Conservation (phyloP, 1,140 invertebrate genomes). For the Pristionchus pacificus region DNA sequence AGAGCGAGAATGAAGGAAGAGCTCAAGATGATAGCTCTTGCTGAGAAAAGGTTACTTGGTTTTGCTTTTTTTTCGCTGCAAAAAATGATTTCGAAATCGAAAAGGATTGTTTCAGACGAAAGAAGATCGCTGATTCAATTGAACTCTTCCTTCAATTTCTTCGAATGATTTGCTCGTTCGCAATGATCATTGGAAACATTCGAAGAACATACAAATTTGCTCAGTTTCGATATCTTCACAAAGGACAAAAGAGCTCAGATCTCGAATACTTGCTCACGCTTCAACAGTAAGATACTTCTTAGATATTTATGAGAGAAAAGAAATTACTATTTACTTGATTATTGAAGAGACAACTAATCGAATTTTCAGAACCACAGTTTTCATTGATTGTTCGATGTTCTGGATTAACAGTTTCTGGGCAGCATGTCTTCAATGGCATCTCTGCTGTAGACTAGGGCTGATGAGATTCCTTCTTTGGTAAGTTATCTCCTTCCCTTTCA, state of each 20-base stretch:
- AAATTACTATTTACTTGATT: too few species aligned
- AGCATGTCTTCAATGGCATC: constrained; percentile 35
- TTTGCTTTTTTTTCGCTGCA: too few species aligned
- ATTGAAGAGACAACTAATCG: too few species aligned
- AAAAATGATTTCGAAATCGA: too few species aligned
- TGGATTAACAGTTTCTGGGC: constrained; percentile 33
- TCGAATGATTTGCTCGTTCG: constrained; percentile 36
- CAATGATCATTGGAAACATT: constrained; percentile 33
- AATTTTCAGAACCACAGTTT: constrained; percentile 26
- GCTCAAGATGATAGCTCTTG: constrained; percentile 19
- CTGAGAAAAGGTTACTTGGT: neutral
- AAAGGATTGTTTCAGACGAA: constrained; percentile 26
- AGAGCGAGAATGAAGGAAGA: constrained; percentile 28
- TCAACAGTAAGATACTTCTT: too few species aligned
- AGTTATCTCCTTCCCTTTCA: constrained; percentile 17
- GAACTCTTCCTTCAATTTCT: constrained; percentile 35
- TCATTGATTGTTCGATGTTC: constrained; percentile 36
- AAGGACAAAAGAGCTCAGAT: constrained; percentile 16
- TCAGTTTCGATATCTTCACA: constrained; percentile 32
- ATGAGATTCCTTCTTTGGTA: constrained; percentile 26
- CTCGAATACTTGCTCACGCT: too few species aligned
- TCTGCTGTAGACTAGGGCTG: constrained; percentile 34
- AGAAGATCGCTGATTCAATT: constrained; percentile 31
- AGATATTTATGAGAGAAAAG: too few species aligned
- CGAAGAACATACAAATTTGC: constrained; percentile 36